Evolutionary conservation across 2,797 vertebrate species (phyloP), one percentile per base, ranked within the genome.

Genomic region (Eidolon dupreanum): DNA sequence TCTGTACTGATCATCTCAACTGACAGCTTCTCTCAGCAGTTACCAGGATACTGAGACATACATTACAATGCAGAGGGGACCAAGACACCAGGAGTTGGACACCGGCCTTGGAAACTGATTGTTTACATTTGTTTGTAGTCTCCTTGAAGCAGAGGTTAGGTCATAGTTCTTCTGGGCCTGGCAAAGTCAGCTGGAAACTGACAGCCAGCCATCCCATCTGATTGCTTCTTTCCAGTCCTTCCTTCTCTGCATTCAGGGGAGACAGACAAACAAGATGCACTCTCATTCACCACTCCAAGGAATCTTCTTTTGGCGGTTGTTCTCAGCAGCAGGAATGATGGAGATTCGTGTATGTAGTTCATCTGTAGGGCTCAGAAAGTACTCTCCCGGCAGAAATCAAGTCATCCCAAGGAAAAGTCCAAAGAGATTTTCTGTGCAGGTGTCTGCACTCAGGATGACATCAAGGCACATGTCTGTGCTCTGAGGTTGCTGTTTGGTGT

Each of bases 91-190:
- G 88, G 85, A 88, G 55, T 81, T 95, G 95, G 95, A 97, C 51
- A 61, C 79, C 4, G 66, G 88, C 74, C 97, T 97, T 98, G 51
- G 97, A 97, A 97, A 98, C 96, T 89, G 74, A 94, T 95, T 97
- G 97, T 97, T 98, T 96, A 94, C 91, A 75, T 96, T 95, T 97
- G 96, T 97, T 97, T 97, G 71, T 68, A 94, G 83, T 96, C 79
- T 95, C 63, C 94, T 95, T 61, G 96, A 97, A 97, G 96, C 81
- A 63, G 94, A 97, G 93, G 93, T 97, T 97, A 97, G 96, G 90
- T 98, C 97, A 98, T 96, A 95, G 77, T 92, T 92, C 95, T 82
- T 93, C 65, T 85, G 78, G 51, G 68, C 61, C 95, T 97, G 95
- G 94, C 88, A 94, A 61, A 81, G 65, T 96, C 87, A 91, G 93